These are phyloP conservation scores for Leptinotarsa lineolata DNA, from an alignment of 1,140 invertebrate genomes.

Conservation along the genomic window DNA sequence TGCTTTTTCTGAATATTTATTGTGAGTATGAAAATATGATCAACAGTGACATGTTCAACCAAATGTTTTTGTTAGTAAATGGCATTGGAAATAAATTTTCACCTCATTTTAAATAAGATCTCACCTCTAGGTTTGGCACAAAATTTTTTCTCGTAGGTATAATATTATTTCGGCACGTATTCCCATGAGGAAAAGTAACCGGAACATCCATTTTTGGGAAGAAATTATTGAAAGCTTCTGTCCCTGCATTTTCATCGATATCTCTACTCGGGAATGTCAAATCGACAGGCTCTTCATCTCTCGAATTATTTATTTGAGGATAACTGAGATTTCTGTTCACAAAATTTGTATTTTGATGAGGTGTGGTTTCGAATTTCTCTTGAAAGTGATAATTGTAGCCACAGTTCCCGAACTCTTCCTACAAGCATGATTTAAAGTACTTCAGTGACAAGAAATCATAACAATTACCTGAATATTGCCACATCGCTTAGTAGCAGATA, in stretches of 20 bases:
- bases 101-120: background rate
- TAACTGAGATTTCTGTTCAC: background rate
- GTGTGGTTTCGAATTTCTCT: constrained; percentile 19
- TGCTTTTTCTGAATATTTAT: too few relatives aligned
- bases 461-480: constrained; percentile 30
- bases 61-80: too few relatives aligned
- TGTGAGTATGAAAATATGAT: too few relatives aligned
- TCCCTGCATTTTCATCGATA: background rate
- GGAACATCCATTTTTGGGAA: background rate
- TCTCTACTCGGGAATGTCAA: constrained; percentile 19
- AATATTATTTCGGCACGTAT: background rate
- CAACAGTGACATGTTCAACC: too few relatives aligned
- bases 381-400: background rate
- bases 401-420: background rate
- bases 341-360: background rate
- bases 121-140: background rate
- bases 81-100: too few relatives aligned
- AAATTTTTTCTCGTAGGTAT: background rate
- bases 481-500: constrained; percentile 22
- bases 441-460: constrained; percentile 10
- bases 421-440: background rate
- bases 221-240: constrained; percentile 17
- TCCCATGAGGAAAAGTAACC: background rate
- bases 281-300: constrained; percentile 34
- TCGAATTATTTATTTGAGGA: background rate